Evolutionary conservation across 2,888 invertebrate genomes (phyloP), one percentile per base, ranked within the genome.

Genomic region (Callinectes sapidus): DNA sequence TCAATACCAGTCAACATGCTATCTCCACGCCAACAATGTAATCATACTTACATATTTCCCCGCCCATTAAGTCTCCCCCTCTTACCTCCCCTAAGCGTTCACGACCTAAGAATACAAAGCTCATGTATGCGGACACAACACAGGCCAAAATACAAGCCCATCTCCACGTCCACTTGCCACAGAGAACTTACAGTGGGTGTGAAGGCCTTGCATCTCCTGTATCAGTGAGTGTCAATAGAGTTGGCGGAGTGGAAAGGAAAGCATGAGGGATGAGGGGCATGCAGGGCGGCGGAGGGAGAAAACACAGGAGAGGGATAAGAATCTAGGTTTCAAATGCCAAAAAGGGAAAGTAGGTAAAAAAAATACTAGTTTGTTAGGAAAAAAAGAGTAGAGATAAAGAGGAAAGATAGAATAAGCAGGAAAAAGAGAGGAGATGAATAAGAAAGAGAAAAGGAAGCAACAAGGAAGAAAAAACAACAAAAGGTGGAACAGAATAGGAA

Each of bases 1-100:
- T 71, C 71, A 71, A 71, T 71, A 71, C 28, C n/a, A 28, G 71
- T 71, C 71, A 71, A n/a, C 28, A 71, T 71, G 71, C 71, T 28
- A 71, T 71, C 71, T n/a, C 71, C 71, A 71, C 71, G 71, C 71
- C 71, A 71, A 71, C 71, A 71, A 71, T 71, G 71, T 71, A 71
- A n/a, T 71, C 28, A 71, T 10, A 10, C 10, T 28, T 71, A 71
- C 28, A 13, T 28, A 6, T 28, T 28, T 8, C 28, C 10, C 28
- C 28, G 5, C 10, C 71, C n/a, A 23, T 71, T 71, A 23, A 28
- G n/a, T 71, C 28, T 71, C 28, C n/a, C 71, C 71, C 71, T 71
- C 13, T 5, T 0, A 71, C 48, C 8, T 48, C 48, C 48, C 48
- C 5, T 48, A 48, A 48, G 48, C 39, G 39, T 39, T 39, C 39